Evolutionary conservation across 2,888 invertebrate genomes (phyloP), one percentile per base, ranked within the genome.

Genomic region (Drosophila fungiperda): DNA sequence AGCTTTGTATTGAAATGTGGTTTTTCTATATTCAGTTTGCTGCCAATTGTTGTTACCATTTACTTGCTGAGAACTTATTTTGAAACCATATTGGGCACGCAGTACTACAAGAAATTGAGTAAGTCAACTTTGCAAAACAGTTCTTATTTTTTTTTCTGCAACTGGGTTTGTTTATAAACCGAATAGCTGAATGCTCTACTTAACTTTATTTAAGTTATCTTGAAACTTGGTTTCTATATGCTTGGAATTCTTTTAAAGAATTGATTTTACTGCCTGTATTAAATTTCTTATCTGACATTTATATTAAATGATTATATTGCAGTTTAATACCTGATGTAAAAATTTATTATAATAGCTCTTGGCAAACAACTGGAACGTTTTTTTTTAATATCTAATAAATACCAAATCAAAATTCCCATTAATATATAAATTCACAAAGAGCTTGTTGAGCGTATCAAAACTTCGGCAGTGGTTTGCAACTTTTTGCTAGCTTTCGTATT

Each of bases 1-100:
- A 65, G 50, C 57, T 67, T 58, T 7, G 68, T 72, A 74, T 80
- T 76, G 53, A 78, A 78, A 76, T 76, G 62, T 69, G 73, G 53
- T 17, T 57, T 36, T n/a, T 7, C 68, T 69, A n/a, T 67, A 73
- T 84, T 59, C 73, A 75, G 75, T 53, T 64, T 67, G 59, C 68
- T 65, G 69, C 33, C 69, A 71, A 70, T 67, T 73, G 76, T 65
- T 69, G 67, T 61, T 65, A 38, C 52, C 58, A 64, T 42, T 40
- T 32, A 57, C 40, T 57, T 32, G 65, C 64, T 60, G 57, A 42
- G 52, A 69, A 66, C 73, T 83, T 75, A 72, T 80, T 78, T 76
- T 20, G 62, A 49, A 32, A 15, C 59, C 49, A 49, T 58, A 20
- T 42, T 17, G 32, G 63, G 57, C 17, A 36, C 66, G 23, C 40